phyloP scores from a whole-genome alignment of 2,797 vertebrate species.

The Numenius phaeopus region DNA sequence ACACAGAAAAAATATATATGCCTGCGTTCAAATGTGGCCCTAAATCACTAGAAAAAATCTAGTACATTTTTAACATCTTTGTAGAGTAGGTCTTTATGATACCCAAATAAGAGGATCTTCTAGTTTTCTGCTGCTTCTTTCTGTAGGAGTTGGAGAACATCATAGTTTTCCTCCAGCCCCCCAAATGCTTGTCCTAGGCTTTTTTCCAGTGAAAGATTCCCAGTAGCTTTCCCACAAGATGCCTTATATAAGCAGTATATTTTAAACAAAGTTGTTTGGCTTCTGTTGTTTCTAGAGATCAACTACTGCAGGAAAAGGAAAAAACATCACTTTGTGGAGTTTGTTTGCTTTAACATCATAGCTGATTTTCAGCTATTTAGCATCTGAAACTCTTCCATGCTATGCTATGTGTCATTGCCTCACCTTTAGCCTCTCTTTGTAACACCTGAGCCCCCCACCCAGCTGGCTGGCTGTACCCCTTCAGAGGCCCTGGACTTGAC shows the following conservation, averaged over 20 bases:
- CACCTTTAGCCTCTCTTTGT: neutral
- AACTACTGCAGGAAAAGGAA: neutral
- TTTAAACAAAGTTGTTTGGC: neutral
- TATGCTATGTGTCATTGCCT: neutral
- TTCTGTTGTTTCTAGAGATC: neutral
- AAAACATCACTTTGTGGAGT: neutral
- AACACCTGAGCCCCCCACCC: neutral
- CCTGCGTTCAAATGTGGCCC: neutral
- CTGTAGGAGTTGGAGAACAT: neutral
- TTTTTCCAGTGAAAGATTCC: neutral
- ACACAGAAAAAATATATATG: neutral
- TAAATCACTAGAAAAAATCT: neutral
- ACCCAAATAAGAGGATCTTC: neutral
- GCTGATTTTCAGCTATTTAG: neutral
- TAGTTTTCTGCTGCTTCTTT: neutral
- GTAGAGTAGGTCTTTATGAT: neutral
- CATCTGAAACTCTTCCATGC: neutral
- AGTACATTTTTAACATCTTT: neutral
- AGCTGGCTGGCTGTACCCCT: neutral
- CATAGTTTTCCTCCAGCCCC: neutral
- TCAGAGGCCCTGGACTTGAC: neutral
- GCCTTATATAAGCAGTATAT: neutral
- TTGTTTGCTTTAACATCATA: neutral
- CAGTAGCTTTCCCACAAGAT: neutral
- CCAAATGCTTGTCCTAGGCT: neutral